Evolutionary conservation across 2,797 vertebrate genomes (phyloP).

Genomic region (Lindbergichthys nudifrons): DNA sequence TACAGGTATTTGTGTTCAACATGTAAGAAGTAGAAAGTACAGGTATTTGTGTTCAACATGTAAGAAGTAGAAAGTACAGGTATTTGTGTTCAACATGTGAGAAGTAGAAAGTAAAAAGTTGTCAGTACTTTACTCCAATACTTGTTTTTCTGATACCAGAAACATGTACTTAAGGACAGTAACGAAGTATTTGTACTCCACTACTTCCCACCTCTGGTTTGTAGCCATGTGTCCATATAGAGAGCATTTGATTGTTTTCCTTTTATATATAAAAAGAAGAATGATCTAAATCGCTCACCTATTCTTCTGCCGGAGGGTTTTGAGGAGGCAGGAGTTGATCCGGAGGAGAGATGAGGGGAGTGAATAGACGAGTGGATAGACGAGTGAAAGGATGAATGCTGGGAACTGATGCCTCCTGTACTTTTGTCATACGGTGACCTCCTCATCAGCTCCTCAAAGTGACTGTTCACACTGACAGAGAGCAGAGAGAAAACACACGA

Average conservation of each 20-base stretch:
- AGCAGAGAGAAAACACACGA: not conserved
- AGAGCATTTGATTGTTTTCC: not conserved
- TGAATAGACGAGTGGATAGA: conserved; percentile 74
- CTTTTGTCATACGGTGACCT: conserved; percentile 81
- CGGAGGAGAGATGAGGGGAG: conserved; percentile 84
- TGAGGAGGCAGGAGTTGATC: conserved; percentile 84
- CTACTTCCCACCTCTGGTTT: no score
- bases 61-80: no score
- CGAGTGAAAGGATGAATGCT: conserved; percentile 83
- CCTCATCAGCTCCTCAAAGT: conserved; percentile 85
- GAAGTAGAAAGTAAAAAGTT: no score
- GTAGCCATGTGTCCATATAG: not conserved
- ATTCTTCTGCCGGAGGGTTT: conserved; percentile 86
- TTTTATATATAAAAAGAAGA: not conserved
- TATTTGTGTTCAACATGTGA: no score
- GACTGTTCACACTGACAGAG: conserved; percentile 71
- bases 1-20: no score
- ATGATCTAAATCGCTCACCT: conserved; percentile 61
- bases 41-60: no score
- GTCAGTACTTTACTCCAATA: no score
- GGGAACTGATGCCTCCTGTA: conserved; percentile 74
- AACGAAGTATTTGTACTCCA: no score
- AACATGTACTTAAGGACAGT: no score
- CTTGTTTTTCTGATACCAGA: no score
- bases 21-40: no score